phyloP scores from a whole-genome alignment of 2,888 invertebrate genomes.

The Melanotus villosus region DNA sequence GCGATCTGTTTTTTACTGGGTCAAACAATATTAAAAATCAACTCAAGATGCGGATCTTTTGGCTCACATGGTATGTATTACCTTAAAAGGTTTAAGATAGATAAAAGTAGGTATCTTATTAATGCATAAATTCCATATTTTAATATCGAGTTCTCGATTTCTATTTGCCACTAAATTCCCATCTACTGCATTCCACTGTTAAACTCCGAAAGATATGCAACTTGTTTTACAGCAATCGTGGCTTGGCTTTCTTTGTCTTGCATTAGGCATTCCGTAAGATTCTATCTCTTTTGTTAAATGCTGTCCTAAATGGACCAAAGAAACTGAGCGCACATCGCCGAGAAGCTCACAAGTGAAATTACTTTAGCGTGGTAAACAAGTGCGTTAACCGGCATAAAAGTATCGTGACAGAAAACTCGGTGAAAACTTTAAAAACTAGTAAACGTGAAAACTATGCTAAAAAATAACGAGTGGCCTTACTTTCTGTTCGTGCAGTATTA shows the following conservation, averaged over 20 bases:
- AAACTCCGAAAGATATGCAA: no score
- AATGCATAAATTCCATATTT: no score
- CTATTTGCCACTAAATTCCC: no score
- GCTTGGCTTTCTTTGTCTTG: neutral
- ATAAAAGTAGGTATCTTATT: no score
- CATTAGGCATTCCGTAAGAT: neutral
- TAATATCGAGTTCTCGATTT: no score
- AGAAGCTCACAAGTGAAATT: slow-evolving; percentile 33
- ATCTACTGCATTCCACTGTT: no score
- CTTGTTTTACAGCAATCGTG: slow-evolving; percentile 17
- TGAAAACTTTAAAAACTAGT: neutral
- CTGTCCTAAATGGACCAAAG: slow-evolving; percentile 41
- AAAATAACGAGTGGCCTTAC: slow-evolving; percentile 9
- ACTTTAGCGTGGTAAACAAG: slow-evolving; percentile 1
- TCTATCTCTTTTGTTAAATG: neutral
- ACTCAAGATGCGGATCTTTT: no score
- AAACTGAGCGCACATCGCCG: slow-evolving; percentile 33
- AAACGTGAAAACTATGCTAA: slow-evolving; percentile 12
- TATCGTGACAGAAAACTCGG: slow-evolving; percentile 22
- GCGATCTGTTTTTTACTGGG: no score
- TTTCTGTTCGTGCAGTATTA: neutral
- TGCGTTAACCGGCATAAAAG: neutral
- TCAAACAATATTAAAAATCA: no score
- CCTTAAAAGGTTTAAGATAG: no score
- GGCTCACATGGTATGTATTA: no score